These are phyloP conservation scores for Galerucella nymphaeae DNA, from an alignment of 2,888 invertebrate genomes.

Conservation along the genomic window DNA sequence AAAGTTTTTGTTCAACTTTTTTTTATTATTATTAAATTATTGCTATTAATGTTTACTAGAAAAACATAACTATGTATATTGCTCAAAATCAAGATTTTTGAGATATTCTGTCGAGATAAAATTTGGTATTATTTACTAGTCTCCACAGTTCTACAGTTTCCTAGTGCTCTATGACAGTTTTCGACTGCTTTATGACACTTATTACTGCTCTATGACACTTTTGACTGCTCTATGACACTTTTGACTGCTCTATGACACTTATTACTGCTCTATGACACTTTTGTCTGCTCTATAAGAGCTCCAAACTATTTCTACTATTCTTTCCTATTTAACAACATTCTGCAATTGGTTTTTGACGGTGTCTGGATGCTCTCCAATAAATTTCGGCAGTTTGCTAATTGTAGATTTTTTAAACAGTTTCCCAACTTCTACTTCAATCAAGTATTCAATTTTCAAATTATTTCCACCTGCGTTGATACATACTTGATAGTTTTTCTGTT, in stretches of 20 bases:
- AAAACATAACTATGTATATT: background rate
- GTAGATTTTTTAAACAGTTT: too few species aligned
- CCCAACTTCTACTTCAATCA: too few species aligned
- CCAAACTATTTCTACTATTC: background rate
- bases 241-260: background rate
- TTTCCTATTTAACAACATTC: background rate
- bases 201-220: background rate
- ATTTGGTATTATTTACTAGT: background rate
- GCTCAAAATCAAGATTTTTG: background rate
- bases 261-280: too few species aligned
- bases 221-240: background rate
- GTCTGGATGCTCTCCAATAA: background rate
- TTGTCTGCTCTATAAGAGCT: too few species aligned
- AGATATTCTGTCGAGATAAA: background rate
- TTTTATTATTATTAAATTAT: background rate
- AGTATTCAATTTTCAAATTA: too few species aligned
- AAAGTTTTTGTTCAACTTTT: too few species aligned
- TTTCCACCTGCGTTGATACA: too few species aligned
- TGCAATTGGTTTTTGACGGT: too few species aligned
- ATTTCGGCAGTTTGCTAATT: background rate
- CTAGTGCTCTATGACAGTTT: background rate
- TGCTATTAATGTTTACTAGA: background rate
- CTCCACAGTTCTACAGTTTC: background rate
- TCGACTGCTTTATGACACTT: too few species aligned
- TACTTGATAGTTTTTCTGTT: background rate